These are phyloP conservation scores for Semotilus atromaculatus DNA, from an alignment of 2,797 vertebrate species.

Conservation along the genomic window DNA sequence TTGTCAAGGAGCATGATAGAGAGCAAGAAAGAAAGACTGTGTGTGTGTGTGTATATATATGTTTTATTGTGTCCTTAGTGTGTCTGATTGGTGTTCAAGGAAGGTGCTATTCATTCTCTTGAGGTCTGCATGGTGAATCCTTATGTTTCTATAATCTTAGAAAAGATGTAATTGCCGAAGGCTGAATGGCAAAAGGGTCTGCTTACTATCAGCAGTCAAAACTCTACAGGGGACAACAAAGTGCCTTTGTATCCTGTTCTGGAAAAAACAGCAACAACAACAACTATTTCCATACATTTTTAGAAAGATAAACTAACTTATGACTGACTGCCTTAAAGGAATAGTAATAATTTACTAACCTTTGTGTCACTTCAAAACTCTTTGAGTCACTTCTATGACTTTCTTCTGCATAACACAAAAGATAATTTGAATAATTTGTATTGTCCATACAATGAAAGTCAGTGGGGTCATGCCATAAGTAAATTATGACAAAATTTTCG, in stretches of 20 bases:
- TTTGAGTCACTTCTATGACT: no score
- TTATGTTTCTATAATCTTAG: constrained; percentile 52
- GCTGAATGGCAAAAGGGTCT: constrained; percentile 51
- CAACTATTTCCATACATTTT: neutral
- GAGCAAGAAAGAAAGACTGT: constrained; percentile 30
- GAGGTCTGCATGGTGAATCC: constrained; percentile 47
- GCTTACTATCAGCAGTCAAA: constrained; percentile 53
- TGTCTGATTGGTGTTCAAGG: constrained; percentile 51
- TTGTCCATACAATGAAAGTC: neutral
- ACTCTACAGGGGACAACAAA: constrained; percentile 29
- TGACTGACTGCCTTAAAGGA: neutral
- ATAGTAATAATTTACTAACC: neutral
- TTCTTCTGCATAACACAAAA: neutral
- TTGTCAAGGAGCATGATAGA: constrained; percentile 53
- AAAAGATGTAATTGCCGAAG: constrained; percentile 60
- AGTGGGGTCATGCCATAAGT: neutral
- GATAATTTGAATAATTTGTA: neutral
- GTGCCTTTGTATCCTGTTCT: constrained; percentile 16
- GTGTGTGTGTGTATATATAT: neutral
- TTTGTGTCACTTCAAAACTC: neutral
- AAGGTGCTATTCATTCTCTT: constrained; percentile 51
- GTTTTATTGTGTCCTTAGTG: constrained; percentile 50
- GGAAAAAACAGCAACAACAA: constrained; percentile 3
- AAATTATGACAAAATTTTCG: no score
- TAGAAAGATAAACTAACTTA: neutral